Conservation (phyloP, 1,140 invertebrate species). For the Lepidurus apus region DNA sequence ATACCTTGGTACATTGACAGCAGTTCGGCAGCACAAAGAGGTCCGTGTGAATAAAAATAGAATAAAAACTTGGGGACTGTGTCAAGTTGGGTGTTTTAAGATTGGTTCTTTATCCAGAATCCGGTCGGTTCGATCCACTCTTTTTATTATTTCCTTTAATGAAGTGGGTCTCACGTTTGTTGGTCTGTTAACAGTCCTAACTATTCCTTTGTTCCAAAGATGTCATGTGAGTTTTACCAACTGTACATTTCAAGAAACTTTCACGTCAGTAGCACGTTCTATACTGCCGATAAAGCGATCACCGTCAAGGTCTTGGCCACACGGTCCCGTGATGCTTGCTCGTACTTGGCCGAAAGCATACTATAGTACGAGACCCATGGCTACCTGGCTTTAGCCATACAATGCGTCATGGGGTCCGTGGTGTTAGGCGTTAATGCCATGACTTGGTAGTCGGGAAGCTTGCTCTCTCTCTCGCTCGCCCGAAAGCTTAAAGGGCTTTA, state of each 20-base stretch:
- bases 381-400: not conserved
- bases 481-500: not conserved
- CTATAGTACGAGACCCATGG: not conserved
- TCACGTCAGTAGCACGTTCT: not conserved
- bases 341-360: slow-evolving; percentile 1
- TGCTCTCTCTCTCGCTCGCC: not conserved
- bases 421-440: not conserved
- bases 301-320: not conserved
- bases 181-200: not conserved
- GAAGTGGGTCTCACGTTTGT: not conserved
- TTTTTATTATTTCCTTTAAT: not conserved
- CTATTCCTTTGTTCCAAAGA: not conserved
- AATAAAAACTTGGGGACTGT: not conserved
- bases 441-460: not conserved
- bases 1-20: not conserved
- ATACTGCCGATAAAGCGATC: not conserved
- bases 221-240: not conserved
- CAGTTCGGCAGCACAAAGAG: not conserved
- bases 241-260: not conserved
- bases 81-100: not conserved
- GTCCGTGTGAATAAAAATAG: not conserved
- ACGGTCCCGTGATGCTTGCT: not conserved
- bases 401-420: not conserved
- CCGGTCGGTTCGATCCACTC: not conserved
- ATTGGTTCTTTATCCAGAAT: not conserved